Evolutionary conservation across 2,113 vertebrate species (phyloP).

Genomic region (Gambusia affinis): DNA sequence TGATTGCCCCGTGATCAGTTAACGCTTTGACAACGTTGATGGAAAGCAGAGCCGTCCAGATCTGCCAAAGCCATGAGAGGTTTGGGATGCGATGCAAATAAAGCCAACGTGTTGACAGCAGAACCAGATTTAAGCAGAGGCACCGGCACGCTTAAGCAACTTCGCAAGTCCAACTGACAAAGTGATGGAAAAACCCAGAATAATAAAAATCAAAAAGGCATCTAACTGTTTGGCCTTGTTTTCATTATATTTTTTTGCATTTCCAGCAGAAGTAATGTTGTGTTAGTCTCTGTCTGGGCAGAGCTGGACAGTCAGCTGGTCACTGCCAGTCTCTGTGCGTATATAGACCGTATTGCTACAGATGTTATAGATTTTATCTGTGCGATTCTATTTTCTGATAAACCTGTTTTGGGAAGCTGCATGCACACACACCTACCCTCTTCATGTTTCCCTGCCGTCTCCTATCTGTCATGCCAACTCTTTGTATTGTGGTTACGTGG

Average conservation of each 20-base stretch:
- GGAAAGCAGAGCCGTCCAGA: slow-evolving; percentile 3
- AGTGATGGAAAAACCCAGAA: background rate
- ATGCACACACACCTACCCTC: background rate
- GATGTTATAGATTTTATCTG: slow-evolving; percentile 29
- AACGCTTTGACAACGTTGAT: slow-evolving; percentile 69
- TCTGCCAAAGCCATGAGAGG: slow-evolving; percentile 8
- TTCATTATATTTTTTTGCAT: too few species aligned
- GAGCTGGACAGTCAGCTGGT: background rate
- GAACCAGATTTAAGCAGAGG: background rate
- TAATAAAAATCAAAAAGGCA: too few species aligned
- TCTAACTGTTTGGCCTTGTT: too few species aligned
- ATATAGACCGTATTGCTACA: background rate
- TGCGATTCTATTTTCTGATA: background rate
- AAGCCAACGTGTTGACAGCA: background rate
- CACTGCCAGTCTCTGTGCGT: too few species aligned
- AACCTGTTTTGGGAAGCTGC: too few species aligned
- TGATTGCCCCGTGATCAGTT: slow-evolving; percentile 59
- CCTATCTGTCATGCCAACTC: slow-evolving; percentile 24
- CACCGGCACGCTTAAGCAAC: background rate
- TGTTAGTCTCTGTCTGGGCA: background rate
- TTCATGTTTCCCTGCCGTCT: slow-evolving; percentile 22
- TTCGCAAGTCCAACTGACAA: background rate
- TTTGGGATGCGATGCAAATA: background rate
- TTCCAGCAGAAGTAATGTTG: background rate
- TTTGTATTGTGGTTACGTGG: slow-evolving; percentile 52